phyloP scores from a whole-genome alignment of 2,888 invertebrate species.

The Eudasyphora cyanicolor region DNA sequence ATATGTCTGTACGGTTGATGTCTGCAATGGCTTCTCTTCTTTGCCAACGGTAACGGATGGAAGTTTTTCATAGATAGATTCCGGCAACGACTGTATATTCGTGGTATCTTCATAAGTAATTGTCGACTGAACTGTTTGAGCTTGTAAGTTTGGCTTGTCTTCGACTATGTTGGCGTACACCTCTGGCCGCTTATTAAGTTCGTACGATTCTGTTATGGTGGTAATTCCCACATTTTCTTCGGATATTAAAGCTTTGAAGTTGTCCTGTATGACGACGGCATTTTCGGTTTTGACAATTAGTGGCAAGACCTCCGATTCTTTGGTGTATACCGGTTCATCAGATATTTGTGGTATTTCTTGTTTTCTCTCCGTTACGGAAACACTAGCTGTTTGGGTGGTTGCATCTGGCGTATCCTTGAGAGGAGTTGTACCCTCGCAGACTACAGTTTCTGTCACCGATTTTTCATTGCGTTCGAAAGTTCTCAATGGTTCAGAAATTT shows the following conservation, averaged over 20 bases:
- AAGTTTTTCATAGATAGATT: constrained; percentile 37
- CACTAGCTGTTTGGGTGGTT: constrained; percentile 46
- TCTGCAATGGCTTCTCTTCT: constrained; percentile 67
- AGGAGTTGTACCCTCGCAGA: constrained; percentile 66
- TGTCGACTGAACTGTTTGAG: constrained; percentile 68
- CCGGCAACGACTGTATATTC: constrained; percentile 4
- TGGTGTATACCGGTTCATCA: constrained; percentile 67
- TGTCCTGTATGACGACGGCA: constrained; percentile 67
- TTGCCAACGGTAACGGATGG: constrained; percentile 34
- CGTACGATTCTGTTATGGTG: constrained; percentile 72
- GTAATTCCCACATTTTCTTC: constrained; percentile 72
- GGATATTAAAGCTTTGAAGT: constrained; percentile 68
- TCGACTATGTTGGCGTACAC: constrained; percentile 66
- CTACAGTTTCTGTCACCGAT: constrained; percentile 67
- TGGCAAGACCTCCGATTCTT: constrained; percentile 37
- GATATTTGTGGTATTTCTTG: constrained; percentile 67
- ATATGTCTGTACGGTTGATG: constrained; percentile 68
- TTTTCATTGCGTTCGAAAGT: constrained; percentile 61
- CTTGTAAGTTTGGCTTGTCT: constrained; percentile 65
- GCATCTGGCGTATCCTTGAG: constrained; percentile 33
- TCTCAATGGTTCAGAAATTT: constrained; percentile 52
- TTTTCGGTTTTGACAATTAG: constrained; percentile 37
- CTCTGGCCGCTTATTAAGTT: constrained; percentile 66
- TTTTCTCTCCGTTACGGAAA: constrained; percentile 58
- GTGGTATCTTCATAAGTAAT: constrained; percentile 70